phyloP scores from a whole-genome alignment of 2,113 vertebrate species.

The Leptobrachium ailaonicum region DNA sequence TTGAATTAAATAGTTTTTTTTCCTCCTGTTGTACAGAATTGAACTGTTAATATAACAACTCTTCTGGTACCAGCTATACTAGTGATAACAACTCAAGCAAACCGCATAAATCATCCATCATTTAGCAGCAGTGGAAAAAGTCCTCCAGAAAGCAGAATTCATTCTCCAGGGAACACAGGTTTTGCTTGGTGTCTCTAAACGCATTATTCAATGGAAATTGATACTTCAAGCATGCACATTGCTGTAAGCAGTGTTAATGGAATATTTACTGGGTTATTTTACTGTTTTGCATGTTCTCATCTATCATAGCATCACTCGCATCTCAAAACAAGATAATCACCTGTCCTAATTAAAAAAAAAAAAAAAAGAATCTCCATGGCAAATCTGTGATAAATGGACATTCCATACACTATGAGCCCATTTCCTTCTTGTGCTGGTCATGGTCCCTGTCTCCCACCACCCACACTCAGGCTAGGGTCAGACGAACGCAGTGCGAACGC shows the following conservation, averaged over 20 bases:
- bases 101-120: conserved; percentile 7
- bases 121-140: conserved; percentile 3
- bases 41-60: not conserved
- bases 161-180: not conserved
- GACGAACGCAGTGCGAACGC: too few relatives aligned
- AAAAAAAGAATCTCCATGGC: too few relatives aligned
- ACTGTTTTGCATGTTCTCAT: not conserved
- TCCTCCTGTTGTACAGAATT: not conserved
- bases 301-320: not conserved
- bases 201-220: not conserved
- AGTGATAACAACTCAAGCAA: conserved; percentile 1
- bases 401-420: too few relatives aligned
- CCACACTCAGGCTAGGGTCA: too few relatives aligned
- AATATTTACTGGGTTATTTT: conserved; percentile 1
- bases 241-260: not conserved
- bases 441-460: too few relatives aligned
- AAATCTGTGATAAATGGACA: too few relatives aligned
- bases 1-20: not conserved
- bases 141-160: conserved; percentile 6
- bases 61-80: not conserved
- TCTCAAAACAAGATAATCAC: too few relatives aligned
- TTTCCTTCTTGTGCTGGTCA: too few relatives aligned
- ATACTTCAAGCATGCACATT: not conserved
- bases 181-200: not conserved
- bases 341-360: too few relatives aligned